phyloP scores from a whole-genome alignment of 2,888 invertebrate genomes.

The Pycnomerus fuliginosus region DNA sequence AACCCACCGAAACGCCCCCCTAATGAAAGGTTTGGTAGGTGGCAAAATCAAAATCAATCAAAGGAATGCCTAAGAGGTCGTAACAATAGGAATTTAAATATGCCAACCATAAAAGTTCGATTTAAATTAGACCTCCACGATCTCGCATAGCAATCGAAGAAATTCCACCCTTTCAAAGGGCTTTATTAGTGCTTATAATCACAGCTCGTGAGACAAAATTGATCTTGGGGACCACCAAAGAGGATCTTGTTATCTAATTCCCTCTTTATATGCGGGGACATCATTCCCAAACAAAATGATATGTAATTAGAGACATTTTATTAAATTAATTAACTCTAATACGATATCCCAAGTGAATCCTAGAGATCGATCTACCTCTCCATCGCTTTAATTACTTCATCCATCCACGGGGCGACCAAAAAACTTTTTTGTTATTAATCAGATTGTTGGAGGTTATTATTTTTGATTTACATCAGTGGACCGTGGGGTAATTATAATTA shows the following conservation, averaged over 20 bases:
- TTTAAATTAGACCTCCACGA: slow-evolving; percentile 19
- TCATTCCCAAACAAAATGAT: slow-evolving; percentile 33
- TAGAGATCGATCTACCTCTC: slow-evolving; percentile 15
- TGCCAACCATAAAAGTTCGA: slow-evolving; percentile 14
- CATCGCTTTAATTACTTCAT: slow-evolving; percentile 22
- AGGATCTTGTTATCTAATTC: slow-evolving; percentile 31
- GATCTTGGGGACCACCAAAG: slow-evolving; percentile 36
- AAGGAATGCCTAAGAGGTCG: slow-evolving; percentile 1
- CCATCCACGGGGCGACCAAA: not conserved
- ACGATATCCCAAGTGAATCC: slow-evolving; percentile 6
- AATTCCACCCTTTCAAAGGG: slow-evolving; percentile 20
- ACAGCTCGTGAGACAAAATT: slow-evolving; percentile 33
- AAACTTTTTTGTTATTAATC: slow-evolving; percentile 4
- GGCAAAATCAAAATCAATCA: not conserved
- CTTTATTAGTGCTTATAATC: slow-evolving; percentile 14
- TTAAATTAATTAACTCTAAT: slow-evolving; percentile 31
- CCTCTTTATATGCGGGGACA: no score
- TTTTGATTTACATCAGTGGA: slow-evolving; percentile 8
- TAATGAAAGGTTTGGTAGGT: not conserved
- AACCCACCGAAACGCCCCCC: not conserved
- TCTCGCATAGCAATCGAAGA: slow-evolving; percentile 9
- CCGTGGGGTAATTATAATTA: slow-evolving; percentile 18
- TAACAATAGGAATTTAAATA: slow-evolving; percentile 17
- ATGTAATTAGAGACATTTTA: slow-evolving; percentile 34
- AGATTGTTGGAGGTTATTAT: slow-evolving; percentile 7